Evolutionary conservation across 2,888 invertebrate species (phyloP), one percentile per base, ranked within the genome.

Genomic region (Scaptodrosophila latifasciaeformis): DNA sequence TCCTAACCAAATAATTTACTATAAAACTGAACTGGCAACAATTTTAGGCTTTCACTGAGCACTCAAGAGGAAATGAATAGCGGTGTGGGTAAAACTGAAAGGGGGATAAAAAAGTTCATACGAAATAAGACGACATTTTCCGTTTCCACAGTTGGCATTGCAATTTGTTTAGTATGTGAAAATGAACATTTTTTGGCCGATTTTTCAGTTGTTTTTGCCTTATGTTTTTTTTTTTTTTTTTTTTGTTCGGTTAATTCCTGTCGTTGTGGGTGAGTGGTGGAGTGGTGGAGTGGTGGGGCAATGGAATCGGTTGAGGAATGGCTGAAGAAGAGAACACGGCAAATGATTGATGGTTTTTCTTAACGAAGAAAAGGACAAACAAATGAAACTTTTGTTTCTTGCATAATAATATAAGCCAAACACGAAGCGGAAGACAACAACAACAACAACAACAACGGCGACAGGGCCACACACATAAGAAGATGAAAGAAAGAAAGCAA

Each of bases 321-420:
- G n/a, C n/a, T n/a, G n/a, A n/a, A n/a, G n/a, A n/a, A 71, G 58
- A 60, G 71, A 77, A 77, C 72, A 72, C 75, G 78, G 72, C 74
- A 70, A 74, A 74, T 79, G 74, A 74, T 74, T 74, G 80, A 74
- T 74, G 74, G 77, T 70, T 77, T 59, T 68, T 62, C 77, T 66
- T 74, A 64, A 76, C 75, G 80, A 59, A 64, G 49, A 61, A 58
- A 70, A 68, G 64, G 62, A 59, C 75, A 75, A 80, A 80, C 80
- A 75, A 75, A 80, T 75, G 77, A 77, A 80, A 77, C 75, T 75
- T 75, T 75, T 75, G 75, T 80, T 80, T 80, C 80, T 77, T 80
- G 80, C 74, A 75, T 80, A 79, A 77, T 80, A 74, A 70, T 72
- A 67, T 69, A 71, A 59, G 62, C 57, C 56, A 62, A 76, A 57